These are phyloP conservation scores for Gambusia holbrooki DNA, from an alignment of 2,113 vertebrate genomes.

Conservation along the genomic window DNA sequence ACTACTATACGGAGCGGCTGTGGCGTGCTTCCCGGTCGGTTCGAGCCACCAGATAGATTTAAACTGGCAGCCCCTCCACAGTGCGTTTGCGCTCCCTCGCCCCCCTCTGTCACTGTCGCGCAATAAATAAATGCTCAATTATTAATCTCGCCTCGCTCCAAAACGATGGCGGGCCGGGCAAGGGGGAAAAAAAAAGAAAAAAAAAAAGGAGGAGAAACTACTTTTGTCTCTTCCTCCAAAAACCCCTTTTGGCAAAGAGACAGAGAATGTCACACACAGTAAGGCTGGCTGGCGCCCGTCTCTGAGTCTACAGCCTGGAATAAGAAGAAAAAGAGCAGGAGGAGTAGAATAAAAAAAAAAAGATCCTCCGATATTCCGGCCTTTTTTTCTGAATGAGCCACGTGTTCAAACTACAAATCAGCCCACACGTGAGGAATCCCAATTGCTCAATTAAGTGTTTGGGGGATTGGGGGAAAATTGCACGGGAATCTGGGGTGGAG, in stretches of 20 bases:
- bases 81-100: slow-evolving; percentile 75
- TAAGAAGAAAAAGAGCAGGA: slow-evolving; percentile 60
- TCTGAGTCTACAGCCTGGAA: slow-evolving; percentile 79
- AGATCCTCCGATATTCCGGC: slow-evolving; percentile 89
- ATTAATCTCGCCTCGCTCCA: slow-evolving; percentile 73
- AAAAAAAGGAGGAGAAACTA: slow-evolving; percentile 75
- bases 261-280: slow-evolving; percentile 92
- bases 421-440: slow-evolving; percentile 96
- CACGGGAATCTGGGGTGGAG: slow-evolving; percentile 76
- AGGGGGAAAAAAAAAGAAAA: slow-evolving; percentile 56
- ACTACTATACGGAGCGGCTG: slow-evolving; percentile 69
- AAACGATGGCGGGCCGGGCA: slow-evolving; percentile 77
- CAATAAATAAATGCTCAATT: slow-evolving; percentile 78
- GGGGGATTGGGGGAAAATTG: slow-evolving; percentile 77
- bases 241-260: slow-evolving; percentile 83
- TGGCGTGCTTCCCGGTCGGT: slow-evolving; percentile 76
- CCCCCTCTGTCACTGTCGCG: slow-evolving; percentile 67
- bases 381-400: slow-evolving; percentile 98
- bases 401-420: slow-evolving; percentile 99
- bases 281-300: slow-evolving; percentile 89
- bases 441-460: slow-evolving; percentile 93
- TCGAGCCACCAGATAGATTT: slow-evolving; percentile 79
- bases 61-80: slow-evolving; percentile 71
- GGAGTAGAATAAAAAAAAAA: slow-evolving; percentile 52
- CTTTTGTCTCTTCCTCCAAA: slow-evolving; percentile 87